Conservation (phyloP, 2,888 invertebrate genomes). For the Eilema caniola region DNA sequence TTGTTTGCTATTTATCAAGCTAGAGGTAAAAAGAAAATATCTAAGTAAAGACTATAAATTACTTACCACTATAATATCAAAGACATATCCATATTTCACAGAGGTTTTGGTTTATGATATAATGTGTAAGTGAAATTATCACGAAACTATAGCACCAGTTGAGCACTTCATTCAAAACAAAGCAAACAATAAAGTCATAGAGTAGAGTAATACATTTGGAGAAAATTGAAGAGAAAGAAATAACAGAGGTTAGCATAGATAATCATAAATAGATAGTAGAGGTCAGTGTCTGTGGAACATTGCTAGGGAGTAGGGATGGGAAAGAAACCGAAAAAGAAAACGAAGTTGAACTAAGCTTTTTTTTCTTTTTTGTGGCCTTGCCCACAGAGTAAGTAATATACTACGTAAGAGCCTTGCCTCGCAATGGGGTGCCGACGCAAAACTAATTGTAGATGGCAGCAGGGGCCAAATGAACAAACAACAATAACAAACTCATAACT, state of each 20-base stretch:
- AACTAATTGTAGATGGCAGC: no score
- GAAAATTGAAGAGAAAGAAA: slow-evolving; percentile 33
- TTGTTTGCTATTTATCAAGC: not conserved
- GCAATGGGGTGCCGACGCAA: no score
- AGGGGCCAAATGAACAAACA: no score
- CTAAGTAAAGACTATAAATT: not conserved
- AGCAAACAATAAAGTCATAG: slow-evolving; percentile 55
- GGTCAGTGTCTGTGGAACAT: no score
- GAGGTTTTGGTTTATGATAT: slow-evolving; percentile 26
- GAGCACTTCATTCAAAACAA: slow-evolving; percentile 46
- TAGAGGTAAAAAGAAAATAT: not conserved
- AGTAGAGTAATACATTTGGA: no score
- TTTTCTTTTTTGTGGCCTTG: no score
- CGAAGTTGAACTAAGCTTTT: no score
- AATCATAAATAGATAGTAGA: not conserved
- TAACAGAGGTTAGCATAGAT: not conserved
- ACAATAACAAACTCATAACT: no score
- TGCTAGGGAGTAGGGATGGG: not conserved
- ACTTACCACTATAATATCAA: slow-evolving; percentile 43
- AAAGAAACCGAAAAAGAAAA: no score
- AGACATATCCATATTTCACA: slow-evolving; percentile 30
- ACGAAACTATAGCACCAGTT: slow-evolving; percentile 33
- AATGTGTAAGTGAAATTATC: slow-evolving; percentile 22
- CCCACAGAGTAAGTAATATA: no score
- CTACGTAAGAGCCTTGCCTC: no score